Conservation (phyloP, 2,113 vertebrate genomes). For the Aramus guarauna region DNA sequence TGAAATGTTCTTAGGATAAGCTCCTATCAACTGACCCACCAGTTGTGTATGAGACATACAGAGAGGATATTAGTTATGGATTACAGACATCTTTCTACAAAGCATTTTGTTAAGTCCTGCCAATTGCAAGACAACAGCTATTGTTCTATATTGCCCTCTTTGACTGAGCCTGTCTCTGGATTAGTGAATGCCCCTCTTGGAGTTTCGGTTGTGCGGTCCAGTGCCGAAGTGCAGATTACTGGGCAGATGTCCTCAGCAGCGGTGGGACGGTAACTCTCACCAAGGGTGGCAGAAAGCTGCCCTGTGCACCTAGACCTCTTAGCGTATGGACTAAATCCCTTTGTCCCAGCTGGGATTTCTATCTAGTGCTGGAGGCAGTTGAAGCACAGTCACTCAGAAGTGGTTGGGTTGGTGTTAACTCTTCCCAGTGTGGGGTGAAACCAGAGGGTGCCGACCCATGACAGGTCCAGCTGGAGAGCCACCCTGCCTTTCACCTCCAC, state of each 20-base stretch:
- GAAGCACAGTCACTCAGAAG: not conserved
- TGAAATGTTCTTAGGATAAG: conserved; percentile 63
- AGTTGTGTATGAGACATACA: not conserved
- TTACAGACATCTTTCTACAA: conserved; percentile 38
- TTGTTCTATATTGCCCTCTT: conserved; percentile 1
- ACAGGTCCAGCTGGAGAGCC: not conserved
- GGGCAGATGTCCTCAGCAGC: not conserved
- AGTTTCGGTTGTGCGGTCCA: not conserved
- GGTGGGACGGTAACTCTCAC: not conserved
- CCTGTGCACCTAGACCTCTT: not conserved
- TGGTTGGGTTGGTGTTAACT: not conserved
- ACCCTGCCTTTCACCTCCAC: fast-evolving
- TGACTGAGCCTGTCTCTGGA: not conserved
- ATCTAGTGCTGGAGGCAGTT: not conserved
- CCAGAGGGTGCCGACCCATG: not conserved
- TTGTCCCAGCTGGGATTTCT: not conserved
- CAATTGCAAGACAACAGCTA: not conserved
- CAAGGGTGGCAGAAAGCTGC: not conserved
- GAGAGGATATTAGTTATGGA: conserved; percentile 56
- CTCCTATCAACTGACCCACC: conserved; percentile 39
- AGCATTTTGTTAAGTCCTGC: conserved; percentile 30
- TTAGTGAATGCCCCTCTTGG: not conserved
- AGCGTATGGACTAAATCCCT: fast-evolving
- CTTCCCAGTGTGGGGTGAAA: not conserved
- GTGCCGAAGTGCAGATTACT: not conserved